Evolutionary conservation across 2,797 vertebrate species (phyloP).

Genomic region (Sebastes variabilis): DNA sequence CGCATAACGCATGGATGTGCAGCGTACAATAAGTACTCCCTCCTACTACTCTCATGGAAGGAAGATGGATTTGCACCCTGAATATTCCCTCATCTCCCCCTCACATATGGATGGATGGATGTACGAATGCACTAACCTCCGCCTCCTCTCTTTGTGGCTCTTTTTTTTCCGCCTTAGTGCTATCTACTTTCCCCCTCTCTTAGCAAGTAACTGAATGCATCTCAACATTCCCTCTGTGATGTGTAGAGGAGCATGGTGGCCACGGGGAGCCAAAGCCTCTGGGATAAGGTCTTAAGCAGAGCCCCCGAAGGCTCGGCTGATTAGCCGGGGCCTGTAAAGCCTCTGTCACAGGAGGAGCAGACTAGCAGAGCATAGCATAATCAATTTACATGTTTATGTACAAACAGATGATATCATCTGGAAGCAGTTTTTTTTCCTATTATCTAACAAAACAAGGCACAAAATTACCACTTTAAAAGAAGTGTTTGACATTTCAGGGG

Average conservation of each 20-base stretch:
- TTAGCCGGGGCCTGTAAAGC: conserved; percentile 61
- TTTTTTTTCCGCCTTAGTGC: conserved; percentile 29
- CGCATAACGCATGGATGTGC: conserved; percentile 52
- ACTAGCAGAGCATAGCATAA: conserved; percentile 57
- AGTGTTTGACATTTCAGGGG: too few relatives aligned
- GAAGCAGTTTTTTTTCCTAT: neutral
- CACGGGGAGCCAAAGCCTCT: conserved; percentile 52
- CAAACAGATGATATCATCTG: conserved; percentile 46
- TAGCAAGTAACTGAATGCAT: conserved; percentile 37
- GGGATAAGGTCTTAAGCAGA: conserved; percentile 61
- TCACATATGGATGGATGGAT: conserved; percentile 51
- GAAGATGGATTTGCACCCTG: conserved; percentile 54
- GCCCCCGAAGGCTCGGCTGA: conserved; percentile 57
- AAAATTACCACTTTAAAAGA: neutral
- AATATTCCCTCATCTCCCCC: conserved; percentile 43
- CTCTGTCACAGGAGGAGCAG: conserved; percentile 65
- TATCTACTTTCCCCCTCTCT: conserved; percentile 6
- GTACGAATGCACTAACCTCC: conserved; percentile 13
- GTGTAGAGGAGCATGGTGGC: conserved; percentile 50
- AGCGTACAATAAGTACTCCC: conserved; percentile 41
- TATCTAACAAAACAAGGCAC: neutral
- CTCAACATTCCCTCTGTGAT: conserved; percentile 36
- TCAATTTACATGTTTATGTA: conserved; percentile 70
- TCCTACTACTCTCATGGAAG: conserved; percentile 29
- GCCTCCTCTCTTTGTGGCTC: conserved; percentile 34